Evolutionary conservation across 1,140 invertebrate genomes (phyloP).

Genomic region (Drosophila equinoxialis): DNA sequence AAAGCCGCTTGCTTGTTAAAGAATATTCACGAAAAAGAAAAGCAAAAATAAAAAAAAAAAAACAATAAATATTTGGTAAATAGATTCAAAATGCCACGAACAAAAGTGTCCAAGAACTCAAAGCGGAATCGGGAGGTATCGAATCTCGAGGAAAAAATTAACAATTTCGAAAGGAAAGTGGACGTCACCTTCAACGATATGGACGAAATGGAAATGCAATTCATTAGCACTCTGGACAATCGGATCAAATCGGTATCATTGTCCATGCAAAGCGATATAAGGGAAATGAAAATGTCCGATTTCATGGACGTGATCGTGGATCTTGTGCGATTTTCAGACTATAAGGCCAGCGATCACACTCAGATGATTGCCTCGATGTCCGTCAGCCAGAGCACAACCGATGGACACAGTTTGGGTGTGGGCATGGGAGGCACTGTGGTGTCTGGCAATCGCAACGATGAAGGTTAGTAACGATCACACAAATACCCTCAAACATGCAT

Average conservation of each 20-base stretch:
- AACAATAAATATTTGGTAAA: constrained; percentile 5
- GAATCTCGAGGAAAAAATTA: constrained; percentile 73
- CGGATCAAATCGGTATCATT: constrained; percentile 39
- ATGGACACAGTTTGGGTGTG: constrained; percentile 15
- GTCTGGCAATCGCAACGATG: constrained; percentile 68
- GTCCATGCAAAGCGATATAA: constrained; percentile 52
- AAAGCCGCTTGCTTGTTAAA: constrained; percentile 28
- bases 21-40: not conserved
- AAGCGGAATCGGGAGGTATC: constrained; percentile 77
- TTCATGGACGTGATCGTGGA: constrained; percentile 41
- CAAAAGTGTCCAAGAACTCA: constrained; percentile 76
- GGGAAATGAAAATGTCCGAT: constrained; percentile 58
- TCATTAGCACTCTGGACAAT: constrained; percentile 39
- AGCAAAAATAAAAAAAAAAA: not conserved
- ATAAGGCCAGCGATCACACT: constrained; percentile 68
- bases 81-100: constrained; percentile 68
- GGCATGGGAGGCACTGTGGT: not conserved
- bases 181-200: constrained; percentile 57
- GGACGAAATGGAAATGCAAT: constrained; percentile 52
- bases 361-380: constrained; percentile 53
- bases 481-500: too few relatives aligned
- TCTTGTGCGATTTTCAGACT: constrained; percentile 50
- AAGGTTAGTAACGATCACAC: constrained; percentile 47
- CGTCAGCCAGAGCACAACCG: constrained; percentile 42
- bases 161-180: constrained; percentile 67